Evolutionary conservation across 2,797 vertebrate species (phyloP).

Genomic region (Tokudaia muenninki): DNA sequence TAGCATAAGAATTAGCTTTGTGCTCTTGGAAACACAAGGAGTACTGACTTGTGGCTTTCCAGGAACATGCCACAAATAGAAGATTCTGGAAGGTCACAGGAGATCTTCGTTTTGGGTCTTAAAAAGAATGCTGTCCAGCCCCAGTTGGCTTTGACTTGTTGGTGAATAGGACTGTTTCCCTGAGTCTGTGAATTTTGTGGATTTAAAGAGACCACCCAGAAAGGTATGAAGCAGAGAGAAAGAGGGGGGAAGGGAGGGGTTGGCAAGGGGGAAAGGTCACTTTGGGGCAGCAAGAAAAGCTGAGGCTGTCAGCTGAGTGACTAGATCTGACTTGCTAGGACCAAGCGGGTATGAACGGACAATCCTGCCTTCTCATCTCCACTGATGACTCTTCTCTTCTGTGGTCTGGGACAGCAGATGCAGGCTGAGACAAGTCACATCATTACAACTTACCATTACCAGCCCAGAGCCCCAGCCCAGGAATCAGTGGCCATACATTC

Average conservation of each 20-base stretch:
- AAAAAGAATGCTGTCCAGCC: not conserved
- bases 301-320: not conserved
- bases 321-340: not conserved
- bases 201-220: not conserved
- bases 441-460: not conserved
- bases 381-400: constrained; percentile 1
- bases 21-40: constrained; percentile 4
- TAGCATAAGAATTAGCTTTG: not conserved
- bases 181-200: not conserved
- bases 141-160: constrained; percentile 32
- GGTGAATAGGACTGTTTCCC: not conserved
- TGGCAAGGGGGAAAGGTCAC: constrained; percentile 4
- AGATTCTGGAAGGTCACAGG: not conserved
- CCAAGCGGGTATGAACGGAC: not conserved
- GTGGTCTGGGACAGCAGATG: not conserved
- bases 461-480: not conserved
- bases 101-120: constrained; percentile 31
- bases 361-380: not conserved
- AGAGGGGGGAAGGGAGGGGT: not conserved
- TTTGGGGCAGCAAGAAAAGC: constrained; percentile 20
- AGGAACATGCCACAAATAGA: constrained; percentile 17
- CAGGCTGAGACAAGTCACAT: not conserved
- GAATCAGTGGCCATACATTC: not conserved
- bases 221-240: not conserved
- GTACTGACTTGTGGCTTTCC: constrained; percentile 30